Evolutionary conservation across 1,140 invertebrate genomes (phyloP).

Genomic region (Solenopsis invicta): DNA sequence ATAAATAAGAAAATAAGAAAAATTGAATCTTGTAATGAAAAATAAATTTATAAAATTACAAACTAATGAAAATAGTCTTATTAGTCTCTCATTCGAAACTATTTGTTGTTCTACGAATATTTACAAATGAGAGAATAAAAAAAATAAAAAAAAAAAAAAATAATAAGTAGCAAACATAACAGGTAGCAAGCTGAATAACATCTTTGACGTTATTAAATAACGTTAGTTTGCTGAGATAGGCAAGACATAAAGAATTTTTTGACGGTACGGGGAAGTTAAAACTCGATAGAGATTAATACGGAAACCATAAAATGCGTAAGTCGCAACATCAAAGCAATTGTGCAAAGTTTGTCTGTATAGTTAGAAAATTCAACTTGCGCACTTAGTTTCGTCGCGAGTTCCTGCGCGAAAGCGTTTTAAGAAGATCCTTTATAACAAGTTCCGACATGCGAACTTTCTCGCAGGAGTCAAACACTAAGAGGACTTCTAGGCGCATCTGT

Average conservation of each 20-base stretch:
- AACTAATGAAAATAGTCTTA: no score
- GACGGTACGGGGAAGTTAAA: not conserved
- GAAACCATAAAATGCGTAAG: conserved; percentile 24
- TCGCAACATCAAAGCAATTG: conserved; percentile 47
- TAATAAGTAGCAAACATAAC: not conserved
- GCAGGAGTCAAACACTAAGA: conserved; percentile 34
- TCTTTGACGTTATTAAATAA: no score
- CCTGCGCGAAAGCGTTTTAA: conserved; percentile 42
- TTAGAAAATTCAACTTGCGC: conserved; percentile 45
- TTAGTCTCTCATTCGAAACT: no score
- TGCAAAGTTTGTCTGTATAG: conserved; percentile 37
- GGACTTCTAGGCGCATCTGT: conserved; percentile 51
- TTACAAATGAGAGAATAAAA: not conserved
- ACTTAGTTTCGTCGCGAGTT: conserved; percentile 40
- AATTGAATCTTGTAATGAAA: no score
- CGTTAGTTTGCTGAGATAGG: not conserved
- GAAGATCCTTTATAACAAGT: conserved; percentile 51
- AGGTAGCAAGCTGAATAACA: no score
- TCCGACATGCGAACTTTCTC: conserved; percentile 38
- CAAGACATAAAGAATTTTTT: not conserved
- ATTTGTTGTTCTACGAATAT: no score
- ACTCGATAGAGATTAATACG: conserved; percentile 24
- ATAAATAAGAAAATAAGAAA: no score
- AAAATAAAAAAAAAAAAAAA: not conserved
- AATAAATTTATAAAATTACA: no score